Evolutionary conservation across 1,140 invertebrate species (phyloP), one percentile per base, ranked within the genome.

Genomic region (Drosophila varians): DNA sequence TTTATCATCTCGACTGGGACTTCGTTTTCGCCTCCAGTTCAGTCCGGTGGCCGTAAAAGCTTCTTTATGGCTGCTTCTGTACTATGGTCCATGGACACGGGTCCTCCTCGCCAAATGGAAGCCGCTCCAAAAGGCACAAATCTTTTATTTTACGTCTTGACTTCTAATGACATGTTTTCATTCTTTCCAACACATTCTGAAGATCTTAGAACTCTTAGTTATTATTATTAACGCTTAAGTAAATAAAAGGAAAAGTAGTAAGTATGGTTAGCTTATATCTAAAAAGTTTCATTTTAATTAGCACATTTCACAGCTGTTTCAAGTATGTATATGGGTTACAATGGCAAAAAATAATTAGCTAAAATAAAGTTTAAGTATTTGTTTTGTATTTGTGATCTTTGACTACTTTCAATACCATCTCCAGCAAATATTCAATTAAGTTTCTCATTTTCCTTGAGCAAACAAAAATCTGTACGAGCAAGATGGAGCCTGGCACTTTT

Each of bases 51-150:
- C 69, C 76, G 55, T 84, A 84, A 84, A 84, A 84, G 68, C 76
- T 46, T 66, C 80, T 84, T 84, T 84, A 84, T 84, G 82, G 61
- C 58, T 52, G 80, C 80, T 87, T 65, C 82, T 86, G 82, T 78
- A 60, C 70, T 23, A 26, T 21, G 58, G 58, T 25, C 14, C 18
- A 26, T 21, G 69, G 69, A 11, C 48, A 62, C 25, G 26, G 40
- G 48, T 73, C 36, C 28, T 23, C 49, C 28, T 21, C 25, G 12
- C 8, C 11, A n/a, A 19, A 19, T 51, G 47, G 47, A 40, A 51
- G 48, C 23, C 45, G 28, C 55, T 3, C 36, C 11, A 14, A 31
- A 18, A 7, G 25, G 43, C 66, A 72, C 69, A 72, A 73, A 73
- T 73, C 69, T 73, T 73, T 28, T 7, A 34, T 73, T 73, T 73